Evolutionary conservation across 2,797 vertebrate genomes (phyloP), one percentile per base, ranked within the genome.

Genomic region (Sardinella longiceps): DNA sequence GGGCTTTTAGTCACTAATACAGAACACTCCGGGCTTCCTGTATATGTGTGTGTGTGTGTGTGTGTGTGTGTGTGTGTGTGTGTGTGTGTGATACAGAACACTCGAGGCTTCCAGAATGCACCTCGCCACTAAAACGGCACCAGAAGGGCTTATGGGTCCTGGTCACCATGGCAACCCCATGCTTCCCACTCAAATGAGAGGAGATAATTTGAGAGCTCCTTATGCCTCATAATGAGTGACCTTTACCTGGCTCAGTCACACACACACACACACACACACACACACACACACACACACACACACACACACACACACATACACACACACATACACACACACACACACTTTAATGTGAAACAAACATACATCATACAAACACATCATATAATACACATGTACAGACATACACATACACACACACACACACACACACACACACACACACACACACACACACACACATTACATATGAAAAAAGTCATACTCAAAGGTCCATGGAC

Each of bases 81-180:
- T 5, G 63, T 37, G 63, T 70, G 63, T 33, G 30, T 83, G 84
- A 88, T 86, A 83, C 81, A 86, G 77, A 74, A 37, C 91, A 89
- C 90, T 84, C 86, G 87, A 90, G 85, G 70, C 81, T 63, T 37
- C 66, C 33, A 74, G 66, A 74, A 74, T 74, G 66, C 50, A 53
- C 92, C 91, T 91, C 90, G 39, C 66, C 66, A 88, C 92, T 88
- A 84, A 87, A 87, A 83, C 82, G 77, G 87, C 92, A 90, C 93
- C 92, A 90, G 86, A 87, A 56, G 86, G 91, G 94, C 94, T 95
- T 94, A 95, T 70, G 89, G 91, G 91, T 91, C 89, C 45, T 51
- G 84, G 93, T 95, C 94, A 91, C 95, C 94, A 95, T 95, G 94
- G 94, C 94, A 95, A 95, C 94, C 92, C 90, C 90, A 86, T 39